These are phyloP conservation scores for Polypterus bichir DNA, from an alignment of 2,113 vertebrate species.

Conservation along the genomic window DNA sequence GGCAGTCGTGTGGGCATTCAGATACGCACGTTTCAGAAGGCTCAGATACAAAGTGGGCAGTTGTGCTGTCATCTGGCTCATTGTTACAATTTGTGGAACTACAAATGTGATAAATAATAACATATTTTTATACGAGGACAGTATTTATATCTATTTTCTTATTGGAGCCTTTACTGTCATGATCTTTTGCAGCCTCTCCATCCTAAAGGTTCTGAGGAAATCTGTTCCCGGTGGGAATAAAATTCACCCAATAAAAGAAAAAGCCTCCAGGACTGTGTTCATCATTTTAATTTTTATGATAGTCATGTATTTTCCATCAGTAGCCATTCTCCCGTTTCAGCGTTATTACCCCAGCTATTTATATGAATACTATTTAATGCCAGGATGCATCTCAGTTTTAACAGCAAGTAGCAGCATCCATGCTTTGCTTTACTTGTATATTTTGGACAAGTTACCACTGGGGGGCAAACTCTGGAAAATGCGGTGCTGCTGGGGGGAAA, in stretches of 20 bases:
- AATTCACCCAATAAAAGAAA: constrained; percentile 54
- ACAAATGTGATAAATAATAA: constrained; percentile 28
- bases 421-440: constrained; percentile 47
- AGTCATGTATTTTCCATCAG: constrained; percentile 40
- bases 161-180: constrained; percentile 44
- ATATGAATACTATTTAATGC: constrained; percentile 37
- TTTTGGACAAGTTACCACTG: constrained; percentile 35
- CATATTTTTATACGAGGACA: constrained; percentile 23
- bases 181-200: constrained; percentile 49
- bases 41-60: constrained; percentile 31
- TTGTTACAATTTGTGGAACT: constrained; percentile 33
- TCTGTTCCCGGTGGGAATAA: constrained; percentile 42
- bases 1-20: constrained; percentile 46
- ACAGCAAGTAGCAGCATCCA: constrained; percentile 54
- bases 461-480: too few relatives aligned
- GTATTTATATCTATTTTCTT: constrained; percentile 30
- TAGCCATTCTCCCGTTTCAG: constrained; percentile 46
- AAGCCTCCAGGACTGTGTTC: constrained; percentile 44
- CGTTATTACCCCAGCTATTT: constrained; percentile 29
- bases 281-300: constrained; percentile 43
- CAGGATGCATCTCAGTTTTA: constrained; percentile 44
- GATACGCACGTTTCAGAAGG: constrained; percentile 36
- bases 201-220: constrained; percentile 48
- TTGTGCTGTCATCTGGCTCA: constrained; percentile 31
- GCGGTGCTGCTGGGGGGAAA: too few relatives aligned